Evolutionary conservation across 2,888 invertebrate species (phyloP).

Genomic region (Zeuzera pyrina): DNA sequence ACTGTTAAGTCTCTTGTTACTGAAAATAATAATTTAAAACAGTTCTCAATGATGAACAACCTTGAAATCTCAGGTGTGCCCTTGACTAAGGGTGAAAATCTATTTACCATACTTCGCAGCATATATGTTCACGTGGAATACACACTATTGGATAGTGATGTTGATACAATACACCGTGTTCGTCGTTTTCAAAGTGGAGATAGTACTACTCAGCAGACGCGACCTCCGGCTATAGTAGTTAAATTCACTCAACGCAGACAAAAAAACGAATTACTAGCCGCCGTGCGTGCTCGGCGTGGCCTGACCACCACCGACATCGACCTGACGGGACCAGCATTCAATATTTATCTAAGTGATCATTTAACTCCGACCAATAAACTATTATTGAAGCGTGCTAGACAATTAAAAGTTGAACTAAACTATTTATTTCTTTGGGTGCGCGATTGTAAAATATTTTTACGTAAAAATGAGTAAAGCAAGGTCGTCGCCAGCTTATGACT

Average conservation of each 20-base stretch:
- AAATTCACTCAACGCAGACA: constrained; percentile 3
- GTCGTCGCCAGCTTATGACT: too few species aligned
- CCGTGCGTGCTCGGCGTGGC: constrained; percentile 6
- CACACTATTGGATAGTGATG: background rate
- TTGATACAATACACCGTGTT: background rate
- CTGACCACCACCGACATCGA: constrained; percentile 7
- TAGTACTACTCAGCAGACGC: background rate
- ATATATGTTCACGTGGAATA: too few species aligned
- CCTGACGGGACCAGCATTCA: constrained; percentile 3
- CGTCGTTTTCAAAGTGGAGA: background rate
- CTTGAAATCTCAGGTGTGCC: too few species aligned
- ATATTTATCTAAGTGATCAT: constrained; percentile 5
- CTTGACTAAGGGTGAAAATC: too few species aligned
- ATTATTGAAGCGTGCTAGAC: constrained; percentile 1
- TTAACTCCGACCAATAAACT: constrained; percentile 9
- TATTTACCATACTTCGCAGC: too few species aligned
- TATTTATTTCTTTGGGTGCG: too few species aligned
- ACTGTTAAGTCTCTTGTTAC: too few species aligned
- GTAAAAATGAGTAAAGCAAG: too few species aligned
- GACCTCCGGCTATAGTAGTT: background rate
- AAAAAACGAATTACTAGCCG: constrained; percentile 7
- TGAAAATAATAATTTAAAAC: too few species aligned
- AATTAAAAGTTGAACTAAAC: too few species aligned
- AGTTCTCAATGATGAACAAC: too few species aligned
- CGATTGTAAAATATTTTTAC: too few species aligned